Percentiles rank a stretch among this genome's conserved stretches.
phyloP scores from a whole-genome alignment of 92 coral and sea anemone species.

The Virgularia gustaviana region DNA sequence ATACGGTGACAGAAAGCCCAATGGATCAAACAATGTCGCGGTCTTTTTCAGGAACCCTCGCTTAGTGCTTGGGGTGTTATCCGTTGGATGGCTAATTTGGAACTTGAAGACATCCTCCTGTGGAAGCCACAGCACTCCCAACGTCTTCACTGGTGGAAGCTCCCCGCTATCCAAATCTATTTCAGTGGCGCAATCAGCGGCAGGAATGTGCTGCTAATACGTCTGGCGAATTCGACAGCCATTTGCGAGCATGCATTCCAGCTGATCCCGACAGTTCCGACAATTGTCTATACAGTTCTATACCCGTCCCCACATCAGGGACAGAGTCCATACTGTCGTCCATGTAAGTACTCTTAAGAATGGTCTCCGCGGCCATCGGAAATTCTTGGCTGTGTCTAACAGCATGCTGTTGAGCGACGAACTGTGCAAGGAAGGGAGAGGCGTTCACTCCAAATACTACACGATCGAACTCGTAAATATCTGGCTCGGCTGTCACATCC shows the following conservation, averaged over 20 bases:
- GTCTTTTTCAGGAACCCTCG: slow-evolving; percentile 48
- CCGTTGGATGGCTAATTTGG: slow-evolving; percentile 37
- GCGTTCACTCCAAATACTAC: slow-evolving; percentile 56
- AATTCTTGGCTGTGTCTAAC: too few relatives aligned
- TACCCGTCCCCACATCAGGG: slow-evolving; percentile 34
- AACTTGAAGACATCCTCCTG: slow-evolving; percentile 55
- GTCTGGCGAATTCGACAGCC: slow-evolving; percentile 46
- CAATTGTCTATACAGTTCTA: slow-evolving; percentile 44
- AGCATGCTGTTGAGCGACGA: neutral
- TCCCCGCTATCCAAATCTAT: slow-evolving; percentile 53
- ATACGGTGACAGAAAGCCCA: slow-evolving; percentile 47
- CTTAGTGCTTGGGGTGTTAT: slow-evolving; percentile 42
- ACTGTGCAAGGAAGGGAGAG: slow-evolving; percentile 53
- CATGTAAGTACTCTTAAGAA: slow-evolving; percentile 51
- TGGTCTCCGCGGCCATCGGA: slow-evolving; percentile 51
- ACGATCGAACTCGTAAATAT: slow-evolving; percentile 52
- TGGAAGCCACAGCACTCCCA: slow-evolving; percentile 48
- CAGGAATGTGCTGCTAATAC: slow-evolving; percentile 42
- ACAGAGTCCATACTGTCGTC: slow-evolving; percentile 66
- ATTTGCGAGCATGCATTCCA: slow-evolving; percentile 58
- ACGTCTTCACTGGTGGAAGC: slow-evolving; percentile 49
- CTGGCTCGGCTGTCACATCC: too few relatives aligned
- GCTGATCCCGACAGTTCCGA: slow-evolving; percentile 46
- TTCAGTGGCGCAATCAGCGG: slow-evolving; percentile 54
- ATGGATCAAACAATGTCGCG: slow-evolving; percentile 53